Evolutionary conservation across 2,113 vertebrate genomes (phyloP).

Genomic region (Eolophus roseicapilla): DNA sequence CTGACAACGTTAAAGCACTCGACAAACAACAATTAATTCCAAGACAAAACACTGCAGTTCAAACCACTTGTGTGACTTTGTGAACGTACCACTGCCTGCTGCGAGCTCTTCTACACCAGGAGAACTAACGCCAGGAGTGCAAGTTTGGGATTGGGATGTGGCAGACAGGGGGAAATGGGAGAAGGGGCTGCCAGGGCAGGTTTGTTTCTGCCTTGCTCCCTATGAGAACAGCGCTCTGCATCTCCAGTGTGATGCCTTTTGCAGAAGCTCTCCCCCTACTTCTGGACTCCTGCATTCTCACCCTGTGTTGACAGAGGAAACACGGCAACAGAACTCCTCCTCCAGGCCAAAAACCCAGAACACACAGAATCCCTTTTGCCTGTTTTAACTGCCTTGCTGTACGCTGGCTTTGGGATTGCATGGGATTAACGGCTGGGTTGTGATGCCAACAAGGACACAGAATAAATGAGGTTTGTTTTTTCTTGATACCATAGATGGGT

Average conservation of each 20-base stretch:
- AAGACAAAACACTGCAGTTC: not conserved
- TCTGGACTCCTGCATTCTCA: not conserved
- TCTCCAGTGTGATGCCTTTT: not conserved
- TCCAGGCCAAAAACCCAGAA: not conserved
- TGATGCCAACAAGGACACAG: constrained; percentile 23
- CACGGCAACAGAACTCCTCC: not conserved
- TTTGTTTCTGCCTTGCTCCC: not conserved
- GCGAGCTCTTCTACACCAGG: accelerated
- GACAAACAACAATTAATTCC: not conserved
- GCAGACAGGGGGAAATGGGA: not conserved
- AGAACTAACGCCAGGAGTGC: accelerated
- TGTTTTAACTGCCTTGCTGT: not conserved
- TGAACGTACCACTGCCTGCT: accelerated
- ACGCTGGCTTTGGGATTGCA: not conserved
- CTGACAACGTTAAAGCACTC: not conserved
- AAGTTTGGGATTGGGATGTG: accelerated
- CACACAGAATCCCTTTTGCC: not conserved
- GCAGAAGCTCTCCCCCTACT: not conserved
- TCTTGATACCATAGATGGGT: constrained; percentile 28
- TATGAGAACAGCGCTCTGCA: not conserved
- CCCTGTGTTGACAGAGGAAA: not conserved
- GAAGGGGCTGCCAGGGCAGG: not conserved
- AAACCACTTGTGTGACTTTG: accelerated
- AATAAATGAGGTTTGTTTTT: constrained; percentile 34
- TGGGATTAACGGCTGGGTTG: not conserved